These are phyloP conservation scores for Bombyx huttoni DNA, from an alignment of 2,888 invertebrate genomes.

Conservation along the genomic window DNA sequence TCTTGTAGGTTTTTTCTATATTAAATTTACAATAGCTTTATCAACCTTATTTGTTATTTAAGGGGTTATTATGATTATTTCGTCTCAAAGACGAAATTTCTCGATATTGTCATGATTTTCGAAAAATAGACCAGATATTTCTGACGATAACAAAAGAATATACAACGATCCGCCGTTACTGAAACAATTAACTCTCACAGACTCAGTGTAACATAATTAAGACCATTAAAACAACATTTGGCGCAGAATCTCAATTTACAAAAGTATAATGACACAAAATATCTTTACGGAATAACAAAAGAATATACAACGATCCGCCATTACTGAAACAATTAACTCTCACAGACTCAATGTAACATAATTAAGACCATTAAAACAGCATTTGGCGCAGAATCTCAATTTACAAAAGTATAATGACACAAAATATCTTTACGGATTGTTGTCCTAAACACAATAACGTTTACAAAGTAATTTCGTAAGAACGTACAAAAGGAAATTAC, in stretches of 20 bases:
- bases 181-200: slow-evolving; percentile 31
- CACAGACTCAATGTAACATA: slow-evolving; percentile 21
- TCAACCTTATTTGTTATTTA: no score
- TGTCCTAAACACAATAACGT: slow-evolving; percentile 27
- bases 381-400: slow-evolving; percentile 40
- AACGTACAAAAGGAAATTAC: slow-evolving; percentile 20
- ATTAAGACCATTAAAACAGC: slow-evolving; percentile 67
- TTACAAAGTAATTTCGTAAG: slow-evolving; percentile 29
- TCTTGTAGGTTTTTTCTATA: no score
- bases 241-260: slow-evolving; percentile 27
- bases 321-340: slow-evolving; percentile 33
- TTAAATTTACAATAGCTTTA: no score
- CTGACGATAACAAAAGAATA: not conserved
- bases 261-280: slow-evolving; percentile 32
- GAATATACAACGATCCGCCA: slow-evolving; percentile 23
- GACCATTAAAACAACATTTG: slow-evolving; percentile 67
- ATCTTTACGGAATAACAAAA: slow-evolving; percentile 32
- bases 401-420: slow-evolving; percentile 31
- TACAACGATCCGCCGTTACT: slow-evolving; percentile 23
- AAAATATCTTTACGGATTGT: slow-evolving; percentile 34
- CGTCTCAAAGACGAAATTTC: no score
- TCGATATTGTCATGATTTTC: no score
- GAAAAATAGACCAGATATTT: not conserved
- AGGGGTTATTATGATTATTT: no score
- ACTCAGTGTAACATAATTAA: slow-evolving; percentile 38